These are phyloP conservation scores for Pachliopta kotzebuea DNA, from an alignment of 2,888 invertebrate species.

Conservation along the genomic window DNA sequence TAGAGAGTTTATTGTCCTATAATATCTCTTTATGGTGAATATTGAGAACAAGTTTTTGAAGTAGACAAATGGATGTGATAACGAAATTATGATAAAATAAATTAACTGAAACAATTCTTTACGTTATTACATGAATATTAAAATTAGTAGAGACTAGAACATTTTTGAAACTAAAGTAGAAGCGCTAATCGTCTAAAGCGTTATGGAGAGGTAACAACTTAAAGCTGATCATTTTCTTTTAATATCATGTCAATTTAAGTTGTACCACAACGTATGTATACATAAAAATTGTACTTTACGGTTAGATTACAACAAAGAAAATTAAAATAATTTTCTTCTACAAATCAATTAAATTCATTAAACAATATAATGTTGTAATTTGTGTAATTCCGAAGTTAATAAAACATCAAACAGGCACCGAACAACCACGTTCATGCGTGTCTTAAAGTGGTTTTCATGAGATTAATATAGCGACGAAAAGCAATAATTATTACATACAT, in stretches of 20 bases:
- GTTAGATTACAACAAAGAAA: no score
- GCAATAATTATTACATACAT: conserved; percentile 5
- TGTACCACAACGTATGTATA: no score
- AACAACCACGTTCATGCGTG: no score
- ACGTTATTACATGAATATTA: no score
- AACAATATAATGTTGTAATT: not conserved
- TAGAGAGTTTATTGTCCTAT: not conserved
- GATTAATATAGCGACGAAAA: not conserved
- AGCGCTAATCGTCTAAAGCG: no score
- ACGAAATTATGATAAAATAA: no score
- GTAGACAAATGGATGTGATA: not conserved
- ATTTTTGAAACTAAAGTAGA: no score
- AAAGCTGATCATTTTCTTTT: no score
- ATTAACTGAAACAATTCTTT: not conserved
- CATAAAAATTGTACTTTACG: no score
- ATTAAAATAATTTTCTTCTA: not conserved
- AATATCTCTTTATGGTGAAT: not conserved
- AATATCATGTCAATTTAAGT: no score
- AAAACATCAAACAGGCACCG: not conserved
- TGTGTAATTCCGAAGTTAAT: not conserved
- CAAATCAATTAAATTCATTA: not conserved
- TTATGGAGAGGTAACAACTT: no score
- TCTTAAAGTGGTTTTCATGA: not conserved
- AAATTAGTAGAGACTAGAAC: no score
- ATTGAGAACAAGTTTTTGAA: not conserved